Evolutionary conservation across 2,888 invertebrate species (phyloP).

Genomic region (Stenurella melanura): DNA sequence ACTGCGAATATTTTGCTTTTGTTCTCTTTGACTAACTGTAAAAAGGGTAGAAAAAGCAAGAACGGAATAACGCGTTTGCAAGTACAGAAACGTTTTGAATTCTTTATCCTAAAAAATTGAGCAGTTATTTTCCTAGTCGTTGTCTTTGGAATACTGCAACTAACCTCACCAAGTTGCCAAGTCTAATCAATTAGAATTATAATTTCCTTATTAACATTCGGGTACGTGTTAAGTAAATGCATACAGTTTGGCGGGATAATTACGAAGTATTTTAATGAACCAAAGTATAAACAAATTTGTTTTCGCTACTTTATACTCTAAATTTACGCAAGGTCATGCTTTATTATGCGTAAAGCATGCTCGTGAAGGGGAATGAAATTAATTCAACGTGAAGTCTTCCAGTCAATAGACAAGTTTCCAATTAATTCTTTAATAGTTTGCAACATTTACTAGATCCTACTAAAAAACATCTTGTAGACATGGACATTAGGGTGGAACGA

Average conservation of each 20-base stretch:
- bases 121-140: background rate
- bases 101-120: background rate
- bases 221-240: background rate
- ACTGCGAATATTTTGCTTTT: too few species aligned
- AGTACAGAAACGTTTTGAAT: too few species aligned
- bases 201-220: conserved; percentile 11
- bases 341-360: conserved; percentile 22
- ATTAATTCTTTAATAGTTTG: conserved; percentile 27
- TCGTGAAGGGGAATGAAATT: conserved; percentile 26
- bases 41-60: too few species aligned
- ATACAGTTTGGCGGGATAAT: background rate
- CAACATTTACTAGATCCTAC: background rate
- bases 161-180: background rate
- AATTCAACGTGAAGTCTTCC: conserved; percentile 29
- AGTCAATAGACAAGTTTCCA: conserved; percentile 23
- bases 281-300: conserved; percentile 25
- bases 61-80: too few species aligned
- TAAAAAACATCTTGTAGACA: background rate
- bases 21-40: too few species aligned
- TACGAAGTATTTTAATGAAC: conserved; percentile 3
- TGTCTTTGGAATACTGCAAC: background rate
- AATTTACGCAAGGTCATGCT: conserved; percentile 32
- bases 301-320: conserved; percentile 24
- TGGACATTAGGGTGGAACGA: too few species aligned
- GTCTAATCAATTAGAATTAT: background rate